Percentiles rank a stretch among this genome's conserved stretches.
Evolutionary conservation across 2,888 invertebrate genomes (phyloP).

Genomic region (Drosophila formosana): DNA sequence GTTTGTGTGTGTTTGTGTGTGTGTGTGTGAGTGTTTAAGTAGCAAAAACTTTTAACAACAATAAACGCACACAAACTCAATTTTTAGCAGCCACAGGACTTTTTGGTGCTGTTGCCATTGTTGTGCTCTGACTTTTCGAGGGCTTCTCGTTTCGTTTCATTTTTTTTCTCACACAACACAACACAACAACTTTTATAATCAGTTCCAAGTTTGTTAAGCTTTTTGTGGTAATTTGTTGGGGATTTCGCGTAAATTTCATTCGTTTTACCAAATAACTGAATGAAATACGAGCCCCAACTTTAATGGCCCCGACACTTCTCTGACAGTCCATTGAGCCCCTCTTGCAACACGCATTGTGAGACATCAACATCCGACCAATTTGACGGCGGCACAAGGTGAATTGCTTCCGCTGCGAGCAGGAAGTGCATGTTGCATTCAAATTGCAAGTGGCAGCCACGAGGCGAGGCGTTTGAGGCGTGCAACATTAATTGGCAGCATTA

Average conservation of each 20-base stretch:
- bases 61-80: conserved; percentile 43
- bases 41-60: conserved; percentile 64
- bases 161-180: conserved; percentile 14
- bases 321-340: conserved; percentile 16
- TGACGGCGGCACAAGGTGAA: conserved; percentile 38
- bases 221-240: conserved; percentile 75
- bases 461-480: conserved; percentile 3
- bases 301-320: conserved; percentile 46
- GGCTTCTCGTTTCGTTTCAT: conserved; percentile 4
- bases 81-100: conserved; percentile 14
- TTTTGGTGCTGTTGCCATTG: conserved; percentile 17
- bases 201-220: conserved; percentile 77
- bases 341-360: conserved; percentile 16
- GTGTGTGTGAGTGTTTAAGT: conserved; percentile 47
- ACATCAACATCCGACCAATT: conserved; percentile 62
- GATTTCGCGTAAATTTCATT: conserved; percentile 72
- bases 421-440: conserved; percentile 39
- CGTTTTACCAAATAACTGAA: conserved; percentile 49
- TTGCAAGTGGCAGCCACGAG: conserved; percentile 20
- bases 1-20: not conserved
- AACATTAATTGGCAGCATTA: conserved; percentile 46
- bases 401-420: conserved; percentile 46
- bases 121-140: conserved; percentile 27
- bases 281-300: conserved; percentile 53
- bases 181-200: conserved; percentile 73